phyloP scores from a whole-genome alignment of 2,888 invertebrate species.

The Apodemia mormo region DNA sequence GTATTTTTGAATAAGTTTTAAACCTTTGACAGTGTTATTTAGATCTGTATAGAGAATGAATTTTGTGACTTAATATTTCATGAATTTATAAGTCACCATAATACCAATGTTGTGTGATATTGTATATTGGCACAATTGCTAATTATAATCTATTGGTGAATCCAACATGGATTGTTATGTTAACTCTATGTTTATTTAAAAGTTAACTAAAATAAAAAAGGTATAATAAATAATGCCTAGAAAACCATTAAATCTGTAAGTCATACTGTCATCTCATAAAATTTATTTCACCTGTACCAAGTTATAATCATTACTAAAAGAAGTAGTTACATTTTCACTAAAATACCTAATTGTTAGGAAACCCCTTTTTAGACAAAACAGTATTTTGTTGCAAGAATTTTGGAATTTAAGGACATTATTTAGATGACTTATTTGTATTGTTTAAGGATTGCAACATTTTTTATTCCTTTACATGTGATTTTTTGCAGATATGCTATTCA shows the following conservation, averaged over 20 bases:
- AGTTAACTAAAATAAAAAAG: background rate
- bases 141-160: constrained; percentile 1
- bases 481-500: constrained; percentile 3
- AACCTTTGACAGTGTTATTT: constrained; percentile 67
- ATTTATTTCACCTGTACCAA: background rate
- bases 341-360: constrained; percentile 5
- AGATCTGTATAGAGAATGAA: constrained; percentile 67
- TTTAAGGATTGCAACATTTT: constrained; percentile 66
- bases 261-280: background rate
- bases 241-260: background rate
- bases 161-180: background rate
- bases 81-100: constrained; percentile 55
- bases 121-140: constrained; percentile 55
- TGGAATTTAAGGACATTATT: constrained; percentile 59
- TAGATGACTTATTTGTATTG: constrained; percentile 55
- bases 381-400: constrained; percentile 32
- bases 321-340: constrained; percentile 1
- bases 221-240: background rate
- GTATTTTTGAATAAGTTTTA: constrained; percentile 79
- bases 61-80: constrained; percentile 61
- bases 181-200: constrained; percentile 5
- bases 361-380: constrained; percentile 17
- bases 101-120: constrained; percentile 67
- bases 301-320: constrained; percentile 13
- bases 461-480: constrained; percentile 14